Base-by-base conservation (phyloP, 1,140 invertebrate species). In the Vollenhovia emeryi region DNA sequence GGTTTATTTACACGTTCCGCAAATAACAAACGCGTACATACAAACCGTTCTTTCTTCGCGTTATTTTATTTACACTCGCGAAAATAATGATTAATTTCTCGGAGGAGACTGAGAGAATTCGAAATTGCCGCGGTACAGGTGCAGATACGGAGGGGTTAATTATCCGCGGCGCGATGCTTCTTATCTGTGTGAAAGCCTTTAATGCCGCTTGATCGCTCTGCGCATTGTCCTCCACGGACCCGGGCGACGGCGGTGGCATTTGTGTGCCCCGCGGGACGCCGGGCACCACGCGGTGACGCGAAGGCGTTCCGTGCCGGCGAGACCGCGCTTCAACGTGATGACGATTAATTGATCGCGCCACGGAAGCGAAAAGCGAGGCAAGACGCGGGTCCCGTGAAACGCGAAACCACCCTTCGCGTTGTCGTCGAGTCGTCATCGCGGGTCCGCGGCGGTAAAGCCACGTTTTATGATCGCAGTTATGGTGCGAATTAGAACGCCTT, bases 301-400 rank as follows among this genome's bases (percentile, higher is more conserved):
- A n/a, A 57, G 13, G 21, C 48, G 33, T 52, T 40, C 69, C 60
- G 43, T 60, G 21, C 36, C 21, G 27, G 78, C 78, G 11, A 57
- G 48, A 30, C 24, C 6, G 3, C 36, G 78, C 64, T 73, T 64
- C n/a, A 36, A 50, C 43, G n/a, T 50, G 75, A 78, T 59, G 66
- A 82, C 68, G 78, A 82, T 82, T 82, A 82, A 82, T 82, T 82
- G 78, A 82, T 73, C 78, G 18, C 36, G 36, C 13, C 78, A 55
- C 18, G 64, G 36, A 40, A n/a, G n/a, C 78, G 36, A n/a, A 33
- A 33, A 40, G 64, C 60, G 75, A n/a, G n/a, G 78, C 36, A 7
- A 24, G 66, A 18, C 18, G 27, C 48, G 33, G n/a, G n/a, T 21
- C 24, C 36, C 24, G 48, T 7, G 57, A 48, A 45, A 50, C 30